Evolutionary conservation across 2,113 vertebrate species (phyloP).

Genomic region (Chamaea fasciata): DNA sequence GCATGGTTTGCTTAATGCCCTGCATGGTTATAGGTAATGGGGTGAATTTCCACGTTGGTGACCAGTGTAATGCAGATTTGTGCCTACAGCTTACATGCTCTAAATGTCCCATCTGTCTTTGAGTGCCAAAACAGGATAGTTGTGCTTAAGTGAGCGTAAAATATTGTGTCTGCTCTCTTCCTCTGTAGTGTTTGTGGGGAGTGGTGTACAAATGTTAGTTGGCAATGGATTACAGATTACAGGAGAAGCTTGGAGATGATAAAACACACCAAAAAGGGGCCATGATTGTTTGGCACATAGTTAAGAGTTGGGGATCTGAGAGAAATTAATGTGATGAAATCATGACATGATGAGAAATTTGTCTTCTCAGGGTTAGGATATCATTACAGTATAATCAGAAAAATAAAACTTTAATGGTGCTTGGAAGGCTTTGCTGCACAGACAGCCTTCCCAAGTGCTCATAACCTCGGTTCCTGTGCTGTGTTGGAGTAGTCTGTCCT

Average conservation of each 20-base stretch:
- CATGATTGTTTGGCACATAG: not conserved
- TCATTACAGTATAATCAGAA: not conserved
- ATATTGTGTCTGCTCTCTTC: slow-evolving; percentile 3
- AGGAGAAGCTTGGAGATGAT: not conserved
- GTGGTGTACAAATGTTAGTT: not conserved
- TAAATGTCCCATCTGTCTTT: not conserved
- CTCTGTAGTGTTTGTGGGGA: not conserved
- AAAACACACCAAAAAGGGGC: not conserved
- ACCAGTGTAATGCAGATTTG: not conserved
- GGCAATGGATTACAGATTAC: not conserved
- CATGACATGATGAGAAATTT: not conserved
- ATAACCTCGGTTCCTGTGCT: not conserved
- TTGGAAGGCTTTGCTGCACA: not conserved
- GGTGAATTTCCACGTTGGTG: not conserved
- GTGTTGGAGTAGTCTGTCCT: not conserved
- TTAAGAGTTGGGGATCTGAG: not conserved
- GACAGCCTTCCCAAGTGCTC: not conserved
- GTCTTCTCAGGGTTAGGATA: not conserved
- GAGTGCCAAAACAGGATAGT: not conserved
- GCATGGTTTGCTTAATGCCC: not conserved
- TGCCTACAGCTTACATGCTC: not conserved
- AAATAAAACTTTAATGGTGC: not conserved
- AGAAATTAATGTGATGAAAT: not conserved
- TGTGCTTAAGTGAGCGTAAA: slow-evolving; percentile 34
- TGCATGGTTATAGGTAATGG: not conserved